Evolutionary conservation across 2,113 vertebrate genomes (phyloP).

Genomic region (Podilymbus podiceps): DNA sequence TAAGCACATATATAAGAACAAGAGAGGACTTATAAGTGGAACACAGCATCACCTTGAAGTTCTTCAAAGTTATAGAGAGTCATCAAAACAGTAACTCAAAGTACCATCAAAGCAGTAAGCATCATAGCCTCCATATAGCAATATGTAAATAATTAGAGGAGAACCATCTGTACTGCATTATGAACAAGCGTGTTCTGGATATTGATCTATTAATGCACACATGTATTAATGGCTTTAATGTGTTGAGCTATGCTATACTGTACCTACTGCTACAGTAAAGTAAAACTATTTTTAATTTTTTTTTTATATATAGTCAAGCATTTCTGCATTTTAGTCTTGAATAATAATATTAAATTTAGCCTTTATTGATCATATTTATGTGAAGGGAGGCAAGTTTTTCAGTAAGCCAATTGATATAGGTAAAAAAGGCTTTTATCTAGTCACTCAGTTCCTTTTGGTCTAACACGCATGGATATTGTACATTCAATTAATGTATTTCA

Average conservation of each 20-base stretch:
- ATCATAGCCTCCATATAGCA: background rate
- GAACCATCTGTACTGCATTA: slow-evolving; percentile 26
- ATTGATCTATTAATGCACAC: background rate
- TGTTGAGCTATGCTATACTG: background rate
- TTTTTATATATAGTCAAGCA: background rate
- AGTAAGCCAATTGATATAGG: background rate
- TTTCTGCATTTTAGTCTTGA: background rate
- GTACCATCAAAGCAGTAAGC: slow-evolving; percentile 18
- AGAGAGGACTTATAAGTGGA: background rate
- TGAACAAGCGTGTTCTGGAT: background rate
- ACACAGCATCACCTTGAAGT: slow-evolving; percentile 25
- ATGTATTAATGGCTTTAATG: background rate
- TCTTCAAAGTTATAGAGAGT: background rate
- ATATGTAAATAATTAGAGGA: slow-evolving; percentile 39
- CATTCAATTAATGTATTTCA: background rate
- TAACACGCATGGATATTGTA: accelerated
- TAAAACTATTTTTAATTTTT: background rate
- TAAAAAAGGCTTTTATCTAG: background rate
- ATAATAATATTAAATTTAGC: background rate
- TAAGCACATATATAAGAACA: slow-evolving; percentile 5
- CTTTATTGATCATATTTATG: background rate
- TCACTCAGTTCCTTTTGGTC: background rate
- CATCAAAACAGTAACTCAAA: slow-evolving; percentile 41
- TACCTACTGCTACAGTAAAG: background rate
- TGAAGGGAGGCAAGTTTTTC: background rate